Conservation (phyloP, 2,888 invertebrate genomes). For the Cataglyphis livida region DNA sequence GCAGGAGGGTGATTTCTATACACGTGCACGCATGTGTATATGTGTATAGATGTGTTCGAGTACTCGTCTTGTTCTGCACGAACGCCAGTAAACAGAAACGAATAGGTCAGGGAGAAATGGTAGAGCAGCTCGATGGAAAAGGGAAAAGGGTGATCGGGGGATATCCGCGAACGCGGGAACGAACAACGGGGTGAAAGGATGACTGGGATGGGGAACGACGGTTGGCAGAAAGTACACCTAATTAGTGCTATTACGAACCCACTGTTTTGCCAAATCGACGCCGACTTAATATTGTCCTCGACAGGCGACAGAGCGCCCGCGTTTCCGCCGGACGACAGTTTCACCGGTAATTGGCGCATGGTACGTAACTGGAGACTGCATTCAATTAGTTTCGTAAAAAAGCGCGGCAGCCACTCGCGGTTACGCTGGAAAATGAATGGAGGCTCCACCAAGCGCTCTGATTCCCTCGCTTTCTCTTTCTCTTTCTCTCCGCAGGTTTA, state of each 20-base stretch:
- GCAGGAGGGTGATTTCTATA: neutral
- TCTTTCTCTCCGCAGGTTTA: neutral
- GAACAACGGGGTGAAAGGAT: conserved; percentile 37
- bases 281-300: conserved; percentile 79
- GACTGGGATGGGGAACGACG: conserved; percentile 34
- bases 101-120: conserved; percentile 33
- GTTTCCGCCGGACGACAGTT: conserved; percentile 73
- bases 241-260: conserved; percentile 80
- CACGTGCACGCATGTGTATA: too few species aligned
- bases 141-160: conserved; percentile 45
- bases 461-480: conserved; percentile 35
- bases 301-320: conserved; percentile 34
- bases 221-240: conserved; percentile 77
- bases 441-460: conserved; percentile 59
- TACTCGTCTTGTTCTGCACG: conserved; percentile 6
- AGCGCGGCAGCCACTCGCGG: conserved; percentile 75
- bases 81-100: conserved; percentile 62
- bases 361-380: conserved; percentile 76
- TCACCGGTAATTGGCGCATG: conserved; percentile 78
- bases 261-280: conserved; percentile 80
- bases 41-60: neutral
- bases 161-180: conserved; percentile 49
- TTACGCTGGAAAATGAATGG: conserved; percentile 78
- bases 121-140: conserved; percentile 10
- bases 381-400: conserved; percentile 82